Evolutionary conservation across 1,140 invertebrate species (phyloP), one percentile per base, ranked within the genome.

Genomic region (Popillia japonica): DNA sequence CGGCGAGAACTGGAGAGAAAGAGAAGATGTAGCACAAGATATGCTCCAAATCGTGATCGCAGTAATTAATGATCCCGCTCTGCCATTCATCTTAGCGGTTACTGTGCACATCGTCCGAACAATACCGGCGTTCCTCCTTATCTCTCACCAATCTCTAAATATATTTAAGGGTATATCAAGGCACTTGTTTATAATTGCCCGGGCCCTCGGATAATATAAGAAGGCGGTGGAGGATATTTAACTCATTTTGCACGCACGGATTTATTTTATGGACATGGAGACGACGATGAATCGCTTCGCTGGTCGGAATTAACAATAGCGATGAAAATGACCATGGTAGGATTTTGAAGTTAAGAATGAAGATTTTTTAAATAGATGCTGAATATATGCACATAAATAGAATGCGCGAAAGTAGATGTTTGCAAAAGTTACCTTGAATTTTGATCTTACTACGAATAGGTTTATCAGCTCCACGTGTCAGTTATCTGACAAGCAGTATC

Each of bases 1-100:
- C 61, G 61, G 61, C 22, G 10, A 68, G 17, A 27, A 27, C 34
- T 23, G 41, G 75, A 27, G 75, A 76, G 72, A 76, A 40, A 76
- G 75, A 76, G 22, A 55, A 76, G 75, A 76, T 76, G 75, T 55
- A 76, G 75, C 75, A 22, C 75, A 64, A 77, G 80, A 81, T 81
- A 81, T 78, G 77, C 78, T 78, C 80, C 78, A 81, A 79, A 79
- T 81, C 80, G 80, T 81, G 80, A 81, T 81, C 80, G 78, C 72
- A 77, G 79, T 81, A 81, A 81, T 81, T 79, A 81, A 81, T 81
- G 73, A 75, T 76, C 72, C 73, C 55, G 75, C 42, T 76, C 77
- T 79, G 44, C 79, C 76, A 78, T 78, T 81, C 75, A 79, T 81
- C 55, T 78, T 79, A 55, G 41, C 75, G 41, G 75, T 76, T 76